Percentiles rank a stretch among this genome's conserved stretches.
These are phyloP conservation scores for Mamestra configurata DNA, from an alignment of 1,140 invertebrate genomes.

Conservation along the genomic window DNA sequence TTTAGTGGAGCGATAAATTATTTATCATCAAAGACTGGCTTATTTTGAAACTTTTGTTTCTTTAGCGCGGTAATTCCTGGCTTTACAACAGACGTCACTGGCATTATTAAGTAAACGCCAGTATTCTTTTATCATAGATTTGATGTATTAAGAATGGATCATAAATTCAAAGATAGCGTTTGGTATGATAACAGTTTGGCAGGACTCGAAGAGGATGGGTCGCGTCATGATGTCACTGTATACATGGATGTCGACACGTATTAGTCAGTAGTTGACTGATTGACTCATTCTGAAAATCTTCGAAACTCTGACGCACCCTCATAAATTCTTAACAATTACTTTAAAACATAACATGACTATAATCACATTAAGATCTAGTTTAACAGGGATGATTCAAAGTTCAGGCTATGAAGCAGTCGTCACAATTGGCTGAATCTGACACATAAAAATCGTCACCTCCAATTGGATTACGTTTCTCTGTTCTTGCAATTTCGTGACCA, in stretches of 20 bases:
- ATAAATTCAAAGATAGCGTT: slow-evolving; percentile 69
- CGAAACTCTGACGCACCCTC: slow-evolving; percentile 66
- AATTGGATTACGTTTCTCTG: not conserved
- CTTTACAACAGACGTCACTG: slow-evolving; percentile 77
- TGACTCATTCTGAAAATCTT: slow-evolving; percentile 74
- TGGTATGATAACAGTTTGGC: slow-evolving; percentile 71
- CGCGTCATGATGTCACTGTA: slow-evolving; percentile 72
- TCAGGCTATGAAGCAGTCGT: not conserved
- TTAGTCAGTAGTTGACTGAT: slow-evolving; percentile 75
- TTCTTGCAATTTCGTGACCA: slow-evolving; percentile 4
- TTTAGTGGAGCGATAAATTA: slow-evolving; percentile 86
- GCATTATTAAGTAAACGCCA: slow-evolving; percentile 69
- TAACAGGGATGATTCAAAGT: not conserved
- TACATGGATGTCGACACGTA: slow-evolving; percentile 51
- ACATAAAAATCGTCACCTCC: not conserved
- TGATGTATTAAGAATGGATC: slow-evolving; percentile 67
- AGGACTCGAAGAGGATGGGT: slow-evolving; percentile 65
- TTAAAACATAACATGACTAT: slow-evolving; percentile 22
- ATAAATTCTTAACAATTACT: slow-evolving; percentile 31
- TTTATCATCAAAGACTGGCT: slow-evolving; percentile 86
- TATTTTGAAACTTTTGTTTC: slow-evolving; percentile 87
- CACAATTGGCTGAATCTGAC: not conserved
- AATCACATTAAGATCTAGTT: not conserved
- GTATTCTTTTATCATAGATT: slow-evolving; percentile 61
- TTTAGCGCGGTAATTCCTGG: slow-evolving; percentile 71